phyloP scores from a whole-genome alignment of 2,113 vertebrate genomes.

The Mus pahari region DNA sequence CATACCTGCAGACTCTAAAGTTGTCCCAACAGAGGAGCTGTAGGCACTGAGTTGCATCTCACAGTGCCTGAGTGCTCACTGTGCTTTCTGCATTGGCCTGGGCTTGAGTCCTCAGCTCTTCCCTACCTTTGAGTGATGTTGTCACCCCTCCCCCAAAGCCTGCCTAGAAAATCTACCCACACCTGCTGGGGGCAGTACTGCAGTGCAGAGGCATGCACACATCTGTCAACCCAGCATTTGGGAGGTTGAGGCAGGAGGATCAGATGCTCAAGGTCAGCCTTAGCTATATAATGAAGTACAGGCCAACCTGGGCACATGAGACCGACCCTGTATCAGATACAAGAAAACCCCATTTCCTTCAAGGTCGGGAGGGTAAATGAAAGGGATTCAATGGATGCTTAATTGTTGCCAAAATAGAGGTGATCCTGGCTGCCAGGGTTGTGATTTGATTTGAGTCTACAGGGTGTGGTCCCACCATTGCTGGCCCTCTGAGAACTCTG shows the following conservation, averaged over 20 bases:
- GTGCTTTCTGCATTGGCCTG: not conserved
- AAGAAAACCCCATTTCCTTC: not conserved
- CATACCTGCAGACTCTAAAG: not conserved
- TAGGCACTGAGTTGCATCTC: not conserved
- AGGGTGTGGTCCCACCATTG: too few relatives aligned
- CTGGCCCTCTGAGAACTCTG: not conserved
- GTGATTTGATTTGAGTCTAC: not conserved
- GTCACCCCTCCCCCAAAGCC: not conserved
- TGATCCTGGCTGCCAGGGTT: not conserved
- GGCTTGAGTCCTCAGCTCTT: not conserved
- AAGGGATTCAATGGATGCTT: not conserved
- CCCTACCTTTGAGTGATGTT: not conserved
- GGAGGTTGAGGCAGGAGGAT: not conserved
- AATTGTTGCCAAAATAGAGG: not conserved
- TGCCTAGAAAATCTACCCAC: not conserved
- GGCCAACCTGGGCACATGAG: not conserved
- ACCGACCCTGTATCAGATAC: not conserved
- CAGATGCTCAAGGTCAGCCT: not conserved
- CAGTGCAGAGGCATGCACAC: not conserved
- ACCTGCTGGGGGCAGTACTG: fast-evolving
- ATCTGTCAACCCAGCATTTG: too few relatives aligned
- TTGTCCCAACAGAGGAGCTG: fast-evolving
- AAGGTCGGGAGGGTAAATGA: not conserved
- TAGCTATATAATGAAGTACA: not conserved
- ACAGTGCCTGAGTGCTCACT: not conserved